Evolutionary conservation across 92 coral and sea anemone species (phyloP).

Genomic region (Palythoa heliodiscus): DNA sequence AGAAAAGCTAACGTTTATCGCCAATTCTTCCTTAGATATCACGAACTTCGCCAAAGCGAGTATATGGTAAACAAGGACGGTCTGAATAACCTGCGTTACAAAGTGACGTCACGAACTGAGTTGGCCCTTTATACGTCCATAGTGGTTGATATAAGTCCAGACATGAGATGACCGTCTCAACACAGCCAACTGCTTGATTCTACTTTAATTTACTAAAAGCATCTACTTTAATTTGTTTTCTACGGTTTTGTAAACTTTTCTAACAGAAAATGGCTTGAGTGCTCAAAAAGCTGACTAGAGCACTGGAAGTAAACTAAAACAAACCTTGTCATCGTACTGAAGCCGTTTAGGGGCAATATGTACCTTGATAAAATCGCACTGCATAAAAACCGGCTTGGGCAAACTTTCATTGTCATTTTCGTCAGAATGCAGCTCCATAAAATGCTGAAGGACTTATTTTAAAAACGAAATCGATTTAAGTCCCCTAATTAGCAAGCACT

Average conservation of each 20-base stretch:
- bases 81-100: slow-evolving; percentile 68
- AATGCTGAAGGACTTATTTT: too few species aligned
- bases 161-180: slow-evolving; percentile 6
- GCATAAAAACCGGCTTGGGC: too few species aligned
- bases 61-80: slow-evolving; percentile 69
- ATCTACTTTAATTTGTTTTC: too few species aligned
- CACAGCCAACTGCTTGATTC: not conserved
- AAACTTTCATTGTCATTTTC: too few species aligned
- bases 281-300: not conserved
- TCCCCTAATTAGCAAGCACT: too few species aligned
- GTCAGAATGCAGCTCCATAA: too few species aligned
- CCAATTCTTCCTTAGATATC: slow-evolving; percentile 48
- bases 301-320: not conserved
- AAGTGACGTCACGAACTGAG: slow-evolving; percentile 52
- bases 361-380: too few species aligned
- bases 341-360: too few species aligned
- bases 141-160: slow-evolving; percentile 51
- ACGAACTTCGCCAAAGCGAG: slow-evolving; percentile 57
- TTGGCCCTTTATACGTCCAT: slow-evolving; percentile 75
- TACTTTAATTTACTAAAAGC: too few species aligned
- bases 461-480: too few species aligned
- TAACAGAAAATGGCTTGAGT: not conserved
- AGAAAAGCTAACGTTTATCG: not conserved
- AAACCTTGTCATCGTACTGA: not conserved
- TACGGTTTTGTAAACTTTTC: not conserved